Conservation (phyloP, 2,888 invertebrate genomes). For the Timema podura region DNA sequence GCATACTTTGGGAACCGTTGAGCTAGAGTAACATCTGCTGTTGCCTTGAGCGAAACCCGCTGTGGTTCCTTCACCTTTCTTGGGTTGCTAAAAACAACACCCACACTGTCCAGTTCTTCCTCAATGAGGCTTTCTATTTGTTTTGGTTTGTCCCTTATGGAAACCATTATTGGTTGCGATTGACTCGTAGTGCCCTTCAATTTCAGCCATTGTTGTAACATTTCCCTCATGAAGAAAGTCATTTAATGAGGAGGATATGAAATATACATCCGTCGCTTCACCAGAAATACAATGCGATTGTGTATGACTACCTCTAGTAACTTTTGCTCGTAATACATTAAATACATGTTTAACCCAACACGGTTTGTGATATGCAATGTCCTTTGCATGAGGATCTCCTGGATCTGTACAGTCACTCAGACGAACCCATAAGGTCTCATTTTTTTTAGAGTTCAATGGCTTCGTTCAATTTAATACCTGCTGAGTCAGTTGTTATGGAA, state of each 20-base stretch:
- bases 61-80: background rate
- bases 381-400: background rate
- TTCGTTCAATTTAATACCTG: background rate
- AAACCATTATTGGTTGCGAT: background rate
- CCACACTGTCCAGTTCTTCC: background rate
- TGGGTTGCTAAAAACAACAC: background rate
- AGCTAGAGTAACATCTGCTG: background rate
- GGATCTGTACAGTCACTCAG: conserved; percentile 1
- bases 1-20: no score
- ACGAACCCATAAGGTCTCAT: background rate
- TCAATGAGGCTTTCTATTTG: background rate
- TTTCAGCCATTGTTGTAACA: background rate
- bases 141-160: background rate
- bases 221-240: background rate
- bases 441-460: no score
- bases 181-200: background rate
- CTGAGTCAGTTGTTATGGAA: background rate
- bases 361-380: background rate
- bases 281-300: background rate
- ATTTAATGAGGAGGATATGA: background rate
- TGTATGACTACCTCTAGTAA: no score
- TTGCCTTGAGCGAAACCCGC: background rate
- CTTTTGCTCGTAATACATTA: no score
- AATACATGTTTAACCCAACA: background rate
- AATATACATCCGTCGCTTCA: background rate